Conservation (phyloP, 2,888 invertebrate species). For the Drosophila subquinaria region DNA sequence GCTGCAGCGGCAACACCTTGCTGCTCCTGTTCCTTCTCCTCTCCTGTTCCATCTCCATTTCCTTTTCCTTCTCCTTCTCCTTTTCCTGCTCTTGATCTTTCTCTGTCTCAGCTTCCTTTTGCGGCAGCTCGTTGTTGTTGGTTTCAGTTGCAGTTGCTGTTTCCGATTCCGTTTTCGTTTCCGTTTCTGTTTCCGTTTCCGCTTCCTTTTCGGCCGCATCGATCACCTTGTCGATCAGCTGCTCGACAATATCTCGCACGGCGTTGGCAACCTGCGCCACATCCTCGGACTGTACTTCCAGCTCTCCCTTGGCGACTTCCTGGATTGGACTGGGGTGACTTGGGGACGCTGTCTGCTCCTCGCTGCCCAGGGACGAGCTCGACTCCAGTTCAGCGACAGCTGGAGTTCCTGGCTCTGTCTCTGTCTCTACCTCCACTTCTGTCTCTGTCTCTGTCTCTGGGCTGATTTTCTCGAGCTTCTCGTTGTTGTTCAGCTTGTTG, state of each 20-base stretch:
- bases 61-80: slow-evolving; percentile 16
- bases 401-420: background rate
- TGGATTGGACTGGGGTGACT: slow-evolving; percentile 63
- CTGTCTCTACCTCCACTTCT: too few species aligned
- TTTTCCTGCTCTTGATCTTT: background rate
- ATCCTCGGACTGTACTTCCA: slow-evolving; percentile 42
- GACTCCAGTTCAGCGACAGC: slow-evolving; percentile 45
- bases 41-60: too few species aligned
- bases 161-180: slow-evolving; percentile 55
- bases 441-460: slow-evolving; percentile 18
- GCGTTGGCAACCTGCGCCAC: slow-evolving; percentile 57
- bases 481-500: slow-evolving; percentile 81
- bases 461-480: slow-evolving; percentile 67
- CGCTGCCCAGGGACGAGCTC: slow-evolving; percentile 71
- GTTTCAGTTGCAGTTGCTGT: slow-evolving; percentile 60
- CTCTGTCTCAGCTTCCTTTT: slow-evolving; percentile 18
- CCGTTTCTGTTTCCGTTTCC: slow-evolving; percentile 45
- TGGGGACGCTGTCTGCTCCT: slow-evolving; percentile 65
- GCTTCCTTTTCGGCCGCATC: slow-evolving; percentile 66
- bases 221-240: slow-evolving; percentile 83
- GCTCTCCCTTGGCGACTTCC: background rate
- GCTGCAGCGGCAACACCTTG: slow-evolving; percentile 62
- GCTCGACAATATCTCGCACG: slow-evolving; percentile 83
- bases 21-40: slow-evolving; percentile 25
- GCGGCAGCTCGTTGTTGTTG: slow-evolving; percentile 65